phyloP scores from a whole-genome alignment of 2,888 invertebrate species.

The Polydesmus complanatus region DNA sequence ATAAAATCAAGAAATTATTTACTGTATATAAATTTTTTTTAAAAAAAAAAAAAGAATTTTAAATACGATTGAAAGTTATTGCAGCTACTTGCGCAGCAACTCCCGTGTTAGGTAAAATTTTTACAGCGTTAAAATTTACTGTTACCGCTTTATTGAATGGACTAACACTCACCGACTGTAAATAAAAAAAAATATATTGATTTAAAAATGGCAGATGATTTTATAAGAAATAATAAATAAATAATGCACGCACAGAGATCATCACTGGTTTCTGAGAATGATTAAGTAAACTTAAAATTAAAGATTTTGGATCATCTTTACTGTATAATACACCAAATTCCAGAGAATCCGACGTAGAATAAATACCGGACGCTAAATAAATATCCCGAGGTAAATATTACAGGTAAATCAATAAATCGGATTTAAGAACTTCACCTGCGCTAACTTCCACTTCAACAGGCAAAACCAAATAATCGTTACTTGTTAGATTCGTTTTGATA shows the following conservation, averaged over 20 bases:
- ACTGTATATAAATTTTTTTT: no score
- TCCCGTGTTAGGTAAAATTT: slow-evolving; percentile 49
- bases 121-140: slow-evolving; percentile 50
- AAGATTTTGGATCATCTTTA: slow-evolving; percentile 45
- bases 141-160: slow-evolving; percentile 50
- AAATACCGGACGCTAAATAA: slow-evolving; percentile 45
- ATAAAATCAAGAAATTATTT: neutral
- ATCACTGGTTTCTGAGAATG: slow-evolving; percentile 51
- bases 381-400: neutral
- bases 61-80: slow-evolving; percentile 44
- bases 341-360: slow-evolving; percentile 57
- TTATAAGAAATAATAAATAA: neutral
- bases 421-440: slow-evolving; percentile 28
- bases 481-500: slow-evolving; percentile 53
- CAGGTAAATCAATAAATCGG: slow-evolving; percentile 2
- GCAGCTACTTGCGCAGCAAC: slow-evolving; percentile 49
- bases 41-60: neutral
- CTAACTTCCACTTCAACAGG: slow-evolving; percentile 72
- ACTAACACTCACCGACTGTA: slow-evolving; percentile 41
- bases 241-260: slow-evolving; percentile 41
- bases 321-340: slow-evolving; percentile 68
- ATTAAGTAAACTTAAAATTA: slow-evolving; percentile 51
- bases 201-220: slow-evolving; percentile 5
- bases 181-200: slow-evolving; percentile 19
- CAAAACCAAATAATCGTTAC: slow-evolving; percentile 51